Evolutionary conservation across 2,113 vertebrate genomes (phyloP).

Genomic region (Rhineura floridana): DNA sequence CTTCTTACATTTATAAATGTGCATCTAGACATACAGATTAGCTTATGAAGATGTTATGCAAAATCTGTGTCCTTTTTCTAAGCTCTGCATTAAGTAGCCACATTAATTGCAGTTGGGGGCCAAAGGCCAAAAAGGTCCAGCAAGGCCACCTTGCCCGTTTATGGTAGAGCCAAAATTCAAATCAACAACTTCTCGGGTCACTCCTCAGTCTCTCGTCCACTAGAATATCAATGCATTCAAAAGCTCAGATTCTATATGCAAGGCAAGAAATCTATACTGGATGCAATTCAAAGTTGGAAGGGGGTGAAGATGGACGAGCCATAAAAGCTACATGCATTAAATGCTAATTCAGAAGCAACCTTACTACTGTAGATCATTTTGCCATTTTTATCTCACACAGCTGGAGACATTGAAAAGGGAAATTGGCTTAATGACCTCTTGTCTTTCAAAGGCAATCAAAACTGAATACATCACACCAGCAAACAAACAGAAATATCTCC

Average conservation of each 20-base stretch:
- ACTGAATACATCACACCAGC: not conserved
- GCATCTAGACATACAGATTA: too few species aligned
- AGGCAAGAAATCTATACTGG: not conserved
- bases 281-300: not conserved
- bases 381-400: not conserved
- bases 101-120: too few species aligned
- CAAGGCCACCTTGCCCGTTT: too few species aligned
- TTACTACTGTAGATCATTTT: constrained; percentile 16
- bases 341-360: not conserved
- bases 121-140: too few species aligned
- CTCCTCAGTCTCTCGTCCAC: too few species aligned
- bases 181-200: too few species aligned
- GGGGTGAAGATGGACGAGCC: not conserved
- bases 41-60: too few species aligned
- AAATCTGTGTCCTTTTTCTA: too few species aligned
- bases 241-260: not conserved
- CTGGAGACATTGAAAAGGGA: not conserved
- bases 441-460: not conserved
- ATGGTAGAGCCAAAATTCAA: too few species aligned
- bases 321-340: constrained; percentile 18
- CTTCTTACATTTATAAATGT: too few species aligned
- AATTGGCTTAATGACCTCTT: rapidly evolving
- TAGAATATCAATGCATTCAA: too few species aligned
- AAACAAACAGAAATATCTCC: not conserved
- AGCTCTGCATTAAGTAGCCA: too few species aligned